These are phyloP conservation scores for Rhinolophus sinicus DNA, from an alignment of 2,113 vertebrate species.

Conservation along the genomic window DNA sequence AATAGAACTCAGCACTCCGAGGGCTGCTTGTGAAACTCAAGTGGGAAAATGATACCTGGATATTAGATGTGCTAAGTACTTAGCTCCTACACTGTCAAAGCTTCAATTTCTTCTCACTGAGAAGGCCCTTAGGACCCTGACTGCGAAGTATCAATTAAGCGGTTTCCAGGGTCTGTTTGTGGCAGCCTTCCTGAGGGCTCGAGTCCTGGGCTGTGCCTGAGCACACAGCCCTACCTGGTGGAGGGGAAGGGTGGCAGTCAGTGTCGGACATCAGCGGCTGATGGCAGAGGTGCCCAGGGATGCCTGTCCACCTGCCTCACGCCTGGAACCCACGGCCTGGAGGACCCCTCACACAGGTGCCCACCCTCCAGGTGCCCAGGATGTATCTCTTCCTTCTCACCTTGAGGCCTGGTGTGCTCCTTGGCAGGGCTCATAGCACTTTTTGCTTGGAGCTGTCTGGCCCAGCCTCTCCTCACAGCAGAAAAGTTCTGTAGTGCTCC, in stretches of 20 bases:
- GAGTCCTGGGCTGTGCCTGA: not conserved
- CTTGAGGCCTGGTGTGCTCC: not conserved
- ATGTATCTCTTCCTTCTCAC: accelerated
- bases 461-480: not conserved
- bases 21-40: not conserved
- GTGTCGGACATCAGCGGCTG: too few relatives aligned
- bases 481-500: not conserved
- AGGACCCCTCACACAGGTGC: not conserved
- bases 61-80: not conserved
- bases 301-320: accelerated
- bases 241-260: too few relatives aligned
- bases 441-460: not conserved
- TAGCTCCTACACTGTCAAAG: not conserved
- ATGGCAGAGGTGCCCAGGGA: not conserved
- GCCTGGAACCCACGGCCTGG: not conserved
- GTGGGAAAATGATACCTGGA: not conserved
- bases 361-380: not conserved
- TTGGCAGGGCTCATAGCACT: not conserved
- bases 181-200: not conserved
- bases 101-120: conserved; percentile 2
- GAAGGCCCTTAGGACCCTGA: not conserved
- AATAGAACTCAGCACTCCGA: not conserved
- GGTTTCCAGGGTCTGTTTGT: not conserved
- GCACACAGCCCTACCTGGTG: not conserved
- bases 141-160: not conserved